phyloP scores from a whole-genome alignment of 2,888 invertebrate species.

The Pyrrhosoma nymphula region DNA sequence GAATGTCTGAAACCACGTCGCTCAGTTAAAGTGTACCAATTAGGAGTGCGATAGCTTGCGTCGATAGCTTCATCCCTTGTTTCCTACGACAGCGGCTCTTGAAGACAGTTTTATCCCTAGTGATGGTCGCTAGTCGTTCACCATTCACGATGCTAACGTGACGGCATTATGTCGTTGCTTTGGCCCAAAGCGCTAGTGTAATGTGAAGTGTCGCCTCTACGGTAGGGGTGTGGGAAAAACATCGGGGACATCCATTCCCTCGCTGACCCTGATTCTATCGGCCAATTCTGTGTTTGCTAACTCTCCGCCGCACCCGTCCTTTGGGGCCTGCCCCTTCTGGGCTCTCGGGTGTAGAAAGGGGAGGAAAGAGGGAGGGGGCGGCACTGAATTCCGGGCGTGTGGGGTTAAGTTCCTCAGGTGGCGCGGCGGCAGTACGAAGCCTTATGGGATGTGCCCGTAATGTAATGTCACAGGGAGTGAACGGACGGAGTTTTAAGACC shows the following conservation, averaged over 20 bases:
- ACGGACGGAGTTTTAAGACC: neutral
- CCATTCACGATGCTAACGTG: neutral
- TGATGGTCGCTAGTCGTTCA: neutral
- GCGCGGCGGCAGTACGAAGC: neutral
- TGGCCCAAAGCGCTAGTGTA: neutral
- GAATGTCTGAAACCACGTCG: too few relatives aligned
- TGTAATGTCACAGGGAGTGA: neutral
- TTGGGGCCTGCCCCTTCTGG: neutral
- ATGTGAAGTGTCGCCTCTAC: neutral
- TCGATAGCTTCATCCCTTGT: too few relatives aligned
- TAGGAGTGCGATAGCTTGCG: too few relatives aligned
- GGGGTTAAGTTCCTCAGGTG: conserved; percentile 57
- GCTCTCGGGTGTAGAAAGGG: neutral
- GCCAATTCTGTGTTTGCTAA: conserved; percentile 60
- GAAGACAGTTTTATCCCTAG: neutral
- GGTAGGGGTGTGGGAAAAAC: neutral
- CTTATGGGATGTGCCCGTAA: conserved; percentile 49
- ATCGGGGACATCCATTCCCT: neutral
- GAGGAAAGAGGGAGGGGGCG: neutral
- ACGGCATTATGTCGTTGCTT: neutral
- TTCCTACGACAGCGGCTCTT: neutral
- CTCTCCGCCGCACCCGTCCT: neutral
- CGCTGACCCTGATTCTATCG: conserved; percentile 57
- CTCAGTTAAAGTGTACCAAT: too few relatives aligned
- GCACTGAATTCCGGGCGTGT: neutral